phyloP scores from a whole-genome alignment of 2,113 vertebrate species.

The Macaca mulatta region DNA sequence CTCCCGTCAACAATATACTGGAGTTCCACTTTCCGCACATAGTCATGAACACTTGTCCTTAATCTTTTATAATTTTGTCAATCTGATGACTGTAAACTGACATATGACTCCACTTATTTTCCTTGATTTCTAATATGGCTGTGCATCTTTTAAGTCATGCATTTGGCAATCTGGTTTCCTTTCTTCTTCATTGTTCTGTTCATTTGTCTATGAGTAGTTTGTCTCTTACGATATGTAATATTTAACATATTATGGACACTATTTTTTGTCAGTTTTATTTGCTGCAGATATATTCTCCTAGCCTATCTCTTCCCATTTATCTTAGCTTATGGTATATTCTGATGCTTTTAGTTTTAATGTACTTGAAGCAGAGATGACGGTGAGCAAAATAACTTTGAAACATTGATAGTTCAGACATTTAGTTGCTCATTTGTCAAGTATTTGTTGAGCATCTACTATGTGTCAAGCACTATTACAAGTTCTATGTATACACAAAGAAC shows the following conservation, averaged over 20 bases:
- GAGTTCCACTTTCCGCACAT: neutral
- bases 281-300: neutral
- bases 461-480: neutral
- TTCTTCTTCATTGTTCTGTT: neutral
- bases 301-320: neutral
- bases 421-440: neutral
- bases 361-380: neutral
- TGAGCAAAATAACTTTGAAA: neutral
- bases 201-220: neutral
- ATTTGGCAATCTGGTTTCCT: neutral
- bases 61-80: neutral
- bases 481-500: neutral
- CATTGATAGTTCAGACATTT: neutral
- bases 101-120: neutral
- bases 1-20: neutral
- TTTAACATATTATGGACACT: neutral
- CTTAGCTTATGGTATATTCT: neutral
- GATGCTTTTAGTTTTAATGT: neutral
- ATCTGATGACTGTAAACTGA: neutral
- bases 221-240: neutral
- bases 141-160: neutral
- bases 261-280: neutral
- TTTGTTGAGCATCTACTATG: neutral
- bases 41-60: neutral
- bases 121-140: neutral